These are phyloP conservation scores for Xanthorhoe spadicearia DNA, from an alignment of 2,888 invertebrate genomes.

Conservation along the genomic window DNA sequence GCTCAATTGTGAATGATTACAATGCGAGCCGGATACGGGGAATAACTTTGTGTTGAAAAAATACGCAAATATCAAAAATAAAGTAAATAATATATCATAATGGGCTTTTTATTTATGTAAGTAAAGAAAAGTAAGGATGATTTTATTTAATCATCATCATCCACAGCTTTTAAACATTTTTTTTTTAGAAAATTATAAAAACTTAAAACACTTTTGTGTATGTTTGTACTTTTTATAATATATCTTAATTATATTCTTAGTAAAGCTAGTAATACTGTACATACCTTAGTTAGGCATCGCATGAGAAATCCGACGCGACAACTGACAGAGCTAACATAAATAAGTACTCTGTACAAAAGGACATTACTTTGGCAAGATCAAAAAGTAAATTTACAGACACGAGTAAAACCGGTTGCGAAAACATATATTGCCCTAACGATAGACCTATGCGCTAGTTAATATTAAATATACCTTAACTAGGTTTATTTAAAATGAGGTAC, in stretches of 20 bases:
- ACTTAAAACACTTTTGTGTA: neutral
- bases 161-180: too few species aligned
- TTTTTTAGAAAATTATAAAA: too few species aligned
- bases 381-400: conserved; percentile 55
- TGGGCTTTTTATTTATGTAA: too few species aligned
- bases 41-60: conserved; percentile 22
- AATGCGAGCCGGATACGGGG: conserved; percentile 32
- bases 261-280: conserved; percentile 85
- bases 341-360: conserved; percentile 66
- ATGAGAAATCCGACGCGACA: conserved; percentile 47
- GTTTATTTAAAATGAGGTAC: conserved; percentile 82
- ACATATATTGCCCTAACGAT: conserved; percentile 48
- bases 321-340: conserved; percentile 51
- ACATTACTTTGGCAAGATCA: conserved; percentile 78
- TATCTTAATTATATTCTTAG: conserved; percentile 69
- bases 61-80: conserved; percentile 1
- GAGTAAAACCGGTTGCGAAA: conserved; percentile 48
- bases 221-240: conserved; percentile 55
- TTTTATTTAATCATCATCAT: too few species aligned
- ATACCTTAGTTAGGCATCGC: conserved; percentile 73
- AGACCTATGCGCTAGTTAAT: conserved; percentile 58
- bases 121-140: too few species aligned
- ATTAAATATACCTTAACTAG: conserved; percentile 71
- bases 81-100: too few species aligned
- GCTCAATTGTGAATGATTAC: conserved; percentile 69